These are phyloP conservation scores for Zaprionus tsacasi DNA, from an alignment of 1,140 invertebrate genomes.

Conservation along the genomic window DNA sequence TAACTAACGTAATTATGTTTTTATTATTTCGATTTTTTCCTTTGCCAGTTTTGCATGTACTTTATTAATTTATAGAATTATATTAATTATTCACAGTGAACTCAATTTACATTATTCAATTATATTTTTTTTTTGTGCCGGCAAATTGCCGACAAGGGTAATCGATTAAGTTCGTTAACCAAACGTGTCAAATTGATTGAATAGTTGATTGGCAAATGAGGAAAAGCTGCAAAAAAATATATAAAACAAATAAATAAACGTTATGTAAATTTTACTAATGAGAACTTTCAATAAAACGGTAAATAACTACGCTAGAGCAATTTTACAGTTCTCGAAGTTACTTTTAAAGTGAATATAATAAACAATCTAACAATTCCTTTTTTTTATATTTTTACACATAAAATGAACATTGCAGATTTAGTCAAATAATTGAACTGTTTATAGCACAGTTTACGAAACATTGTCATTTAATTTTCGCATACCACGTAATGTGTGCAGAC, in stretches of 20 bases:
- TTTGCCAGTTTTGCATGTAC: neutral
- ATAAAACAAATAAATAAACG: neutral
- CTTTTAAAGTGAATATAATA: no score
- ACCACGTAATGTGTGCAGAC: neutral
- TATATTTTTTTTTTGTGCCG: slow-evolving; percentile 18
- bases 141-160: slow-evolving; percentile 22
- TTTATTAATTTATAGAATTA: slow-evolving; percentile 32
- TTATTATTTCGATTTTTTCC: neutral
- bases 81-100: slow-evolving; percentile 29
- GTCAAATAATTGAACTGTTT: neutral
- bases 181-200: slow-evolving; percentile 41
- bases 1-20: slow-evolving; percentile 19
- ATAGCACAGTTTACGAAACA: neutral
- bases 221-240: neutral
- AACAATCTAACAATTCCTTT: no score
- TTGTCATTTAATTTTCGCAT: slow-evolving; percentile 8
- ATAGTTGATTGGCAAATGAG: slow-evolving; percentile 33
- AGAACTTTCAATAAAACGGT: neutral
- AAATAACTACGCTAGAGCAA: no score
- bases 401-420: no score
- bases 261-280: neutral
- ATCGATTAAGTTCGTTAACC: slow-evolving; percentile 36
- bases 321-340: no score
- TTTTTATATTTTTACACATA: no score
- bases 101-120: slow-evolving; percentile 19